A percentile compares a stretch with the other conserved stretches of the same genome.
These are phyloP conservation scores for Leucoma salicis DNA, from an alignment of 2,888 invertebrate species.

Conservation along the genomic window DNA sequence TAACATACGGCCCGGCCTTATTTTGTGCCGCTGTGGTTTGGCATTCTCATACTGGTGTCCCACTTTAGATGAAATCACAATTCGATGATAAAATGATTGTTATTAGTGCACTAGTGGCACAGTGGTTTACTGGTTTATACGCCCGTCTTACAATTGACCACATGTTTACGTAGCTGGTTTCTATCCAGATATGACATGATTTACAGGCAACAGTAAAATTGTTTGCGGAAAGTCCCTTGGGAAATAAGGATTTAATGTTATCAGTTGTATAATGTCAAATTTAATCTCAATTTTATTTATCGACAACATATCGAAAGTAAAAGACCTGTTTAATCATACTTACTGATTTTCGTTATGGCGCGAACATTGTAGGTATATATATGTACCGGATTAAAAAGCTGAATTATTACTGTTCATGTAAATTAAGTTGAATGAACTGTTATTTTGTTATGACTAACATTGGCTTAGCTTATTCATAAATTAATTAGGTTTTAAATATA, in stretches of 20 bases:
- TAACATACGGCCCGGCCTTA: slow-evolving; percentile 41
- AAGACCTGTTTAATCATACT: too few relatives aligned
- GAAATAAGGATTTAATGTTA: too few relatives aligned
- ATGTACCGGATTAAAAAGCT: slow-evolving; percentile 24
- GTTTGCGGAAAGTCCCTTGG: too few relatives aligned
- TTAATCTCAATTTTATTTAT: too few relatives aligned
- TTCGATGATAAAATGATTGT: slow-evolving; percentile 21
- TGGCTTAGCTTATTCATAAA: not conserved
- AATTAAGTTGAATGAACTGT: slow-evolving; percentile 35
- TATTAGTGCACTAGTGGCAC: not conserved
- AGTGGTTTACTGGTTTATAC: not conserved
- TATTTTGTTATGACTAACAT: slow-evolving; percentile 16
- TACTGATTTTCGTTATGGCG: slow-evolving; percentile 7
- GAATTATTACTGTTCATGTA: slow-evolving; percentile 17
- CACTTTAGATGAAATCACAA: slow-evolving; percentile 23
- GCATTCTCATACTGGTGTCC: slow-evolving; percentile 19
- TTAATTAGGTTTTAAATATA: not conserved
- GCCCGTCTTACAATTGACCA: too few relatives aligned
- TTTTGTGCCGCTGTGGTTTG: slow-evolving; percentile 46
- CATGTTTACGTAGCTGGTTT: too few relatives aligned
- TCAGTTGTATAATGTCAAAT: too few relatives aligned
- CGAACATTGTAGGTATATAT: slow-evolving; percentile 1
- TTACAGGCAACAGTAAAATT: too few relatives aligned
- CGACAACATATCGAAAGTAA: too few relatives aligned
- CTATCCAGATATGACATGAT: too few relatives aligned